Evolutionary conservation across 2,888 invertebrate species (phyloP), one percentile per base, ranked within the genome.

Genomic region (Phortica okadai): DNA sequence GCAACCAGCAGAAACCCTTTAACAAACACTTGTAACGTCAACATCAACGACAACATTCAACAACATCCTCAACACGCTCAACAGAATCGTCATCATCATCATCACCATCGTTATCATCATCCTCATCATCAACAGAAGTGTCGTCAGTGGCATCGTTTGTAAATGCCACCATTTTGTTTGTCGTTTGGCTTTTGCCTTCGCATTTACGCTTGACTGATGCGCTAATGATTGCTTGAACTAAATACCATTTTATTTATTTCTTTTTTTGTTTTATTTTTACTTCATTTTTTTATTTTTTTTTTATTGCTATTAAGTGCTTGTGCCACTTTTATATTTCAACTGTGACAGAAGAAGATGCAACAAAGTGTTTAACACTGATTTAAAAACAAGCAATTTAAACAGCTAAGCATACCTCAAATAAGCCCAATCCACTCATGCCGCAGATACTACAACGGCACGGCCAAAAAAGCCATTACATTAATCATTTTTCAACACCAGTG

Each of bases 211-310:
- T 64, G 56, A 64, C 72, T 76, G 16, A 73, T 77, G 64, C 72
- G 54, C 41, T 44, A 44, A 67, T 77, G 70, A 72, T 72, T 74
- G 62, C 54, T 73, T 72, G 33, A 73, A 58, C 76, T 69, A n/a
- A 45, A 21, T n/a, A 42, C 56, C 42, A 64, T 11, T 75, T 42
- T 42, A n/a, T 67, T 54, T 50, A 45, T n/a, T 50, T 50, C 2
- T 54, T n/a, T n/a, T 25, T 56, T 14, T 54, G 14, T 25, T 54
- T 25, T 8, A 72, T 21, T 21, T 25, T 59, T n/a, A n/a, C n/a
- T n/a, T 59, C 21, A 25, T 8, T 21, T 25, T 21, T 59, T 7
- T 14, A 21, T 59, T 16, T 16, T 25, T 59, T 25, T 21, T 59
- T 8, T 21, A 21, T 59, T 10, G 59, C 59, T 41, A 10, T 64